Base-by-base conservation (phyloP, 2,797 vertebrate genomes). In the Microcaecilia unicolor region DNA sequence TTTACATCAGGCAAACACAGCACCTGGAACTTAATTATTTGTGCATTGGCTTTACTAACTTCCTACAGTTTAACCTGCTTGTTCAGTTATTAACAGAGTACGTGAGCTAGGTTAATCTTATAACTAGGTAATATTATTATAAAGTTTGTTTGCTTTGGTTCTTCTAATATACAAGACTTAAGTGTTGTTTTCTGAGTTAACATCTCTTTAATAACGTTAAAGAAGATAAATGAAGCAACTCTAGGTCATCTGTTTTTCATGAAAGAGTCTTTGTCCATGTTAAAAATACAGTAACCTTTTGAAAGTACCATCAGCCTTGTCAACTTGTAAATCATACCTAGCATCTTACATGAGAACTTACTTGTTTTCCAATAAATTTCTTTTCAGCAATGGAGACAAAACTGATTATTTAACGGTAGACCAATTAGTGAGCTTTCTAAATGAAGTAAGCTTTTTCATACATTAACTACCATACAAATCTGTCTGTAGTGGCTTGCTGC, bases 391-490 rank as follows among this genome's bases (percentile, higher is more conserved):
- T 91, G 96, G 92, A 87, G 93, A 90, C 90, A 98, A 97, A 95
- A 94, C 84, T 88, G 96, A 99, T 97, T 98, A 90, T 97, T 98
- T 99, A 98, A 97, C 89, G 84, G 89, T 99, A 99, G 96, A 98
- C 87, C 95, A 99, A 89, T 97, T 99, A 98, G 96, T 98, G 95
- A 98, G 93, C 94, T 99, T 99, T 98, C 95, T 99, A 91, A 99
- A 99, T 91, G 94, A 98, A 97, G 96, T 99, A 99, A 99, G 95
- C 90, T 92, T 88, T 94, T 94, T 94, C 88, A 89, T 93, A 94
- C 85, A 90, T 94, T 94, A 97, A 96, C 92, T 89, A 70, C 74
- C 77, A 67, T 74, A 50, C 55, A 37, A 63, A 74, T 83, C 83
- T 93, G 78, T 91, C 76, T 93, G 86, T 89, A 60, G 79, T 78